Percentiles rank a stretch among this genome's conserved stretches.
Evolutionary conservation across 2,113 vertebrate species (phyloP).

Genomic region (Cricetomys ansorgei): DNA sequence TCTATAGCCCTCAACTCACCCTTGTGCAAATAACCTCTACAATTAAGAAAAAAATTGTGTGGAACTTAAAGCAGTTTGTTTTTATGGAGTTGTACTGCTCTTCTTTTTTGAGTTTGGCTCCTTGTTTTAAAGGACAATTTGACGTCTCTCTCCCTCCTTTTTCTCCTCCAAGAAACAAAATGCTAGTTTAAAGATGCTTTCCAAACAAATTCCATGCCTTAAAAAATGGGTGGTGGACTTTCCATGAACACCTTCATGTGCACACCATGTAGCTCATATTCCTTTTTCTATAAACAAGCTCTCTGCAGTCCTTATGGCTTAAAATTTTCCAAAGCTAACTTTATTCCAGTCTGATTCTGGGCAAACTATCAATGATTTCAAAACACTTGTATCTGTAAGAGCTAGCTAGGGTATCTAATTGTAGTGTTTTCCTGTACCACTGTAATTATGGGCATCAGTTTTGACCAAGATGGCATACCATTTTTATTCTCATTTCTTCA

Average conservation of each 20-base stretch:
- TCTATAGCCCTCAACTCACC: neutral
- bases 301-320: neutral
- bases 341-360: neutral
- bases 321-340: neutral
- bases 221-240: neutral
- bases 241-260: neutral
- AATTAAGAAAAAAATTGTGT: neutral
- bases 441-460: neutral
- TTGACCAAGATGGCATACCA: neutral
- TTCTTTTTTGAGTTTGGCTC: conserved; percentile 29
- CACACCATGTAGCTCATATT: neutral
- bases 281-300: neutral
- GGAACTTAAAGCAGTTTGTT: neutral
- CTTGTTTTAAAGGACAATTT: conserved; percentile 1
- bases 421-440: neutral
- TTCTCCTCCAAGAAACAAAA: neutral
- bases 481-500: neutral
- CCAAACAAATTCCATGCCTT: neutral
- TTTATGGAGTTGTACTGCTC: neutral
- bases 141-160: neutral
- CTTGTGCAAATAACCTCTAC: neutral
- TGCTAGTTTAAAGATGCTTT: conserved; percentile 14
- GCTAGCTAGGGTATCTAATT: neutral
- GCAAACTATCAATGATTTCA: neutral
- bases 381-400: neutral